These are phyloP conservation scores for Lepidurus arcticus DNA, from an alignment of 1,140 invertebrate genomes.

Conservation along the genomic window DNA sequence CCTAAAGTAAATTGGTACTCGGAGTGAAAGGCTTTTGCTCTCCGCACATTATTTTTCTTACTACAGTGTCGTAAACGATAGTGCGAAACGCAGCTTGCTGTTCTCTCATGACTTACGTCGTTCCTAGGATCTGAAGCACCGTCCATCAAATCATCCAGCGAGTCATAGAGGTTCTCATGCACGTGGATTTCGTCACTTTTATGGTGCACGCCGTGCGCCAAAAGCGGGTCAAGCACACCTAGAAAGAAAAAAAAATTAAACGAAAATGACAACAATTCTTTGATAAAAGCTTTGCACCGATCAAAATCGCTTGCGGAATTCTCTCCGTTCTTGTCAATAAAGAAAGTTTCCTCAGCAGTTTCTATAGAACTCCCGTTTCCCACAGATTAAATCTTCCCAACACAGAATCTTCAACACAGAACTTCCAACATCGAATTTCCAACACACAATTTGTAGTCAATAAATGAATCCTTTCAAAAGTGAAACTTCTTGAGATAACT, in stretches of 20 bases:
- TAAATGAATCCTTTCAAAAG: too few relatives aligned
- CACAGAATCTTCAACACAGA: too few relatives aligned
- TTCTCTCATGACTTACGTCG: not conserved
- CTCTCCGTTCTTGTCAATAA: too few relatives aligned
- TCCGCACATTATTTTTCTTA: not conserved
- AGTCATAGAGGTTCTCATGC: conserved; percentile 1
- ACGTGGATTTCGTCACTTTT: conserved; percentile 15
- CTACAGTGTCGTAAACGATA: not conserved
- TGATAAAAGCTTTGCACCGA: too few relatives aligned
- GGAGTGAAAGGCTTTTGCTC: not conserved
- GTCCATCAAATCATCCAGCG: conserved; percentile 15
- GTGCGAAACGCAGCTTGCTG: not conserved
- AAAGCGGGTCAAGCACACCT: not conserved
- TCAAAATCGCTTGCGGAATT: too few relatives aligned
- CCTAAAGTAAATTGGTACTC: not conserved
- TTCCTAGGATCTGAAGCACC: not conserved
- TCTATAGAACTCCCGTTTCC: too few relatives aligned
- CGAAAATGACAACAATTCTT: too few relatives aligned
- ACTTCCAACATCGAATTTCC: too few relatives aligned
- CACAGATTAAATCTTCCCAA: too few relatives aligned
- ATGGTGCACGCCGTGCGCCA: not conserved
- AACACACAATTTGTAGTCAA: too few relatives aligned
- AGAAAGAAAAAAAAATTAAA: not conserved
- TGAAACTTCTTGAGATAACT: too few relatives aligned
- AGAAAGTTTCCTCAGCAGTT: too few relatives aligned